Evolutionary conservation across 2,797 vertebrate species (phyloP).

Genomic region (Oreochromis mossambicus): DNA sequence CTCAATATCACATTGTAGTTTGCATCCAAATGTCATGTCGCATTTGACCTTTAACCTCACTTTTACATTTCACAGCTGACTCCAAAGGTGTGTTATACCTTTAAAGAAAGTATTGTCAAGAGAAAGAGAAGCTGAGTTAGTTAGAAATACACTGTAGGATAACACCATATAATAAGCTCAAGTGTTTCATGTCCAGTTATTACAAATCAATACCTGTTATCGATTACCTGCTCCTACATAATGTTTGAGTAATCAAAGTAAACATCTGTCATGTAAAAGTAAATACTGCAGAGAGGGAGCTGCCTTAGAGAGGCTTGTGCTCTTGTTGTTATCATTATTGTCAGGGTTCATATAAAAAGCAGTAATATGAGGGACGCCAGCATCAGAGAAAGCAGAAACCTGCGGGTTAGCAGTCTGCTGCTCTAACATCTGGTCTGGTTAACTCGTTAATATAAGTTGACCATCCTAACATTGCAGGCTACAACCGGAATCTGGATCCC

Average conservation of each 20-base stretch:
- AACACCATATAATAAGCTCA: not conserved
- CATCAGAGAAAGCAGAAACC: not conserved
- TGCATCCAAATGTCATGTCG: not conserved
- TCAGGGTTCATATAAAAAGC: not conserved
- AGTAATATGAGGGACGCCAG: not conserved
- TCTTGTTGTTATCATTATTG: not conserved
- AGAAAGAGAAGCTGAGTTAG: not conserved
- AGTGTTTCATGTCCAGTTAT: not conserved
- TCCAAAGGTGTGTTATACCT: accelerated
- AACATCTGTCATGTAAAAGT: not conserved
- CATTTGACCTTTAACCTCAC: not conserved
- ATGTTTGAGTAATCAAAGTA: not conserved
- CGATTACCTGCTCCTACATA: not conserved
- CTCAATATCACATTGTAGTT: not conserved
- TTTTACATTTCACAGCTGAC: not conserved
- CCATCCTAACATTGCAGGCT: not conserved
- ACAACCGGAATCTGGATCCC: not conserved
- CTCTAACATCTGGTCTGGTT: not conserved
- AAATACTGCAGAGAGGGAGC: not conserved
- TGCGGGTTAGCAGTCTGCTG: not conserved
- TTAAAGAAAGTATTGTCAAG: not conserved
- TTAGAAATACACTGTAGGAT: not conserved
- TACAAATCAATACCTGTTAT: not conserved
- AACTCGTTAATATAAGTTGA: not conserved
- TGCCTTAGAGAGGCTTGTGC: not conserved